A percentile compares a stretch with the other conserved stretches of the same genome.
Evolutionary conservation across 2,113 vertebrate species (phyloP).

Genomic region (Eublepharis macularius): DNA sequence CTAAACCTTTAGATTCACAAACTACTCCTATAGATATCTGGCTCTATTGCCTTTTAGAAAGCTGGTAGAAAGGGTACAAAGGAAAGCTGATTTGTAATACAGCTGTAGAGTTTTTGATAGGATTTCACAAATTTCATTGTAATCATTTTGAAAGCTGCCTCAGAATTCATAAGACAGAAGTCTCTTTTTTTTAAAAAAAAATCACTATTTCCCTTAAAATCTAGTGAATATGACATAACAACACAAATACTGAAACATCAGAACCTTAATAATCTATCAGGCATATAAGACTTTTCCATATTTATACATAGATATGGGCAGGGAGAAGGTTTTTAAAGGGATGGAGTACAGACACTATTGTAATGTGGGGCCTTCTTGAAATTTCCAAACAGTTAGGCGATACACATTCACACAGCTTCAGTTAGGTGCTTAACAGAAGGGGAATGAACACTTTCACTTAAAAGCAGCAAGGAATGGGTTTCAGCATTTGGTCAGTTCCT

Average conservation of each 20-base stretch:
- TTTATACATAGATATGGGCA: background rate
- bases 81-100: no score
- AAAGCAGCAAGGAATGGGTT: constrained; percentile 7
- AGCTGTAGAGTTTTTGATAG: no score
- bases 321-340: background rate
- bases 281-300: background rate
- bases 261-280: background rate
- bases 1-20: no score
- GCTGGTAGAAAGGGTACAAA: no score
- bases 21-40: no score
- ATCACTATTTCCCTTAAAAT: no score
- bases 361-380: background rate
- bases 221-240: no score
- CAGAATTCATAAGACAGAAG: background rate
- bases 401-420: no score
- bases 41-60: no score
- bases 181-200: no score
- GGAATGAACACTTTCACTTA: background rate
- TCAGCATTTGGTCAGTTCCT: constrained; percentile 20
- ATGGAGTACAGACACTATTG: background rate
- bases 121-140: background rate
- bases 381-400: background rate
- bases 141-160: background rate
- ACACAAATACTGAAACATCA: background rate
- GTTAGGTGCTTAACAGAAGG: background rate